Evolutionary conservation across 92 coral and sea anemone genomes (phyloP), one percentile per base, ranked within the genome.

Genomic region (Galaxea fascicularis): DNA sequence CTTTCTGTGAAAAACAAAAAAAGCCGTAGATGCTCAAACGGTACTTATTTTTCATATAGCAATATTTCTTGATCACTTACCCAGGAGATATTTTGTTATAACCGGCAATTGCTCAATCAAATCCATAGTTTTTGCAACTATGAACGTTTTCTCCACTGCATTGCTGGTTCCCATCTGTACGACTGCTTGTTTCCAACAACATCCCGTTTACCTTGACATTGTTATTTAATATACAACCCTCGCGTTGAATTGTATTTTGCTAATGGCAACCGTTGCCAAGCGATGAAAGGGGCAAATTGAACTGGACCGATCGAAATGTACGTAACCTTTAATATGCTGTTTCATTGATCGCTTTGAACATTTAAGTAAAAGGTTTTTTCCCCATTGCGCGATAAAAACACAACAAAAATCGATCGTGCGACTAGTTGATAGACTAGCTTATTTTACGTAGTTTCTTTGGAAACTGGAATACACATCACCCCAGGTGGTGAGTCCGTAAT

Each of bases 71-170:
- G 45, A 15, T 45, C 47, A 84, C 71, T 64, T 84, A 72, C 62
- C 73, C 46, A 53, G 83, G 60, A 84, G 62, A 84, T 31, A 28
- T 74, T 46, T 74, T 73, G 57, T 52, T 16, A 17, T 3, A 52
- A 52, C 15, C 57, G 57, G 12, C 57, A 52, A 0, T 12, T 17
- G 57, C 57, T 6, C 57, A 52, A 52, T 10, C 17, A 7, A 52
- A 52, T 14, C 57, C 57, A 52, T 52, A 35, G 41, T 52, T 52
- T 52, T 17, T 52, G 15, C 57, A 52, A 0, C 15, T 12, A 16
- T 9, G 14, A 8, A 10, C 56, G 57, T 52, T 35, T 35, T 35
- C 41, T 2, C 41, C 41, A 35, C 41, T 35, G 41, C 6, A 35
- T 35, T 35, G 41, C 41, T 35, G 6, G 41, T 35, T 6, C 41